phyloP scores from a whole-genome alignment of 2,113 vertebrate species.

The Ardeotis arabs region DNA sequence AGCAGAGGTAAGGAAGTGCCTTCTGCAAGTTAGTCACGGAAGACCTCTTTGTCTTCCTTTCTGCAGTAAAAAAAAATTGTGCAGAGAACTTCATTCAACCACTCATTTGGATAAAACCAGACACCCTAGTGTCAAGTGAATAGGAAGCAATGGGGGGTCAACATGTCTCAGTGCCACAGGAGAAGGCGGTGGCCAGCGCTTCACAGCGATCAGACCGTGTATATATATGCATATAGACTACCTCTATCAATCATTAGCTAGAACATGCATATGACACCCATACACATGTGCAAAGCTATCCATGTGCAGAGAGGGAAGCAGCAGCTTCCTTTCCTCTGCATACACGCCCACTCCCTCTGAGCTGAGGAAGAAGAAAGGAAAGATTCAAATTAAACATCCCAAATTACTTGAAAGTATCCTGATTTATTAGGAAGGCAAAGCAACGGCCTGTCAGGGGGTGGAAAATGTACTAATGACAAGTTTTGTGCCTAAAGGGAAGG shows the following conservation, averaged over 20 bases:
- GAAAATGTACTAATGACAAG: slow-evolving; percentile 39
- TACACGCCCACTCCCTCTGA: background rate
- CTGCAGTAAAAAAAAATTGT: background rate
- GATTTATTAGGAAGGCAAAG: slow-evolving; percentile 35
- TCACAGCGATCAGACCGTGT: background rate
- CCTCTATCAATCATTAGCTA: background rate
- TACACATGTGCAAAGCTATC: background rate
- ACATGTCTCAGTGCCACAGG: background rate
- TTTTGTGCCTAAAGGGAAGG: slow-evolving; percentile 53
- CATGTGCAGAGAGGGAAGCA: background rate
- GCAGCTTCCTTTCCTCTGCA: background rate
- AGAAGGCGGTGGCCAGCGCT: background rate
- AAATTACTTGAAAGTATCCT: slow-evolving; percentile 28
- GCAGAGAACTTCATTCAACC: background rate
- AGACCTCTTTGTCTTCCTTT: background rate
- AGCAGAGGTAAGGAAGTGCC: background rate
- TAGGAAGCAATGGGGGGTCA: background rate
- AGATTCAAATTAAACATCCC: background rate
- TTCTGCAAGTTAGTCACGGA: background rate
- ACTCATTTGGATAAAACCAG: background rate
- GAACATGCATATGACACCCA: background rate
- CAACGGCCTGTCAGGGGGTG: background rate
- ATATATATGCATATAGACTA: background rate
- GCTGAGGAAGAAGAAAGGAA: background rate
- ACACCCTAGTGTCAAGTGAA: slow-evolving; percentile 8